Conservation (phyloP, 1,140 invertebrate genomes). For the Saxidomus purpurata region DNA sequence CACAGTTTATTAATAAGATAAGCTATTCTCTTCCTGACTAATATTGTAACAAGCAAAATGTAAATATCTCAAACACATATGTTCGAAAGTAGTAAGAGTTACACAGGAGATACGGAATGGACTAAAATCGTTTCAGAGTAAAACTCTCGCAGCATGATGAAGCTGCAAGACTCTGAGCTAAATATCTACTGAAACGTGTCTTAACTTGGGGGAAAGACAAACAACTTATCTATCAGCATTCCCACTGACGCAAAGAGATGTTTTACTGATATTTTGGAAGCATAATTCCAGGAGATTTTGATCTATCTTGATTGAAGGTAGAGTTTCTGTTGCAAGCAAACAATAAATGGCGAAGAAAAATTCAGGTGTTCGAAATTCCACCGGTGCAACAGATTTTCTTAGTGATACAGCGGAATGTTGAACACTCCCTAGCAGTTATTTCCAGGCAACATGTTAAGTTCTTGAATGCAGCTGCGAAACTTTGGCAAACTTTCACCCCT, state of each 20-base stretch:
- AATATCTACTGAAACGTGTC: conserved; percentile 6
- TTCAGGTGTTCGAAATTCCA: not conserved
- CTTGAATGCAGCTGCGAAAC: not conserved
- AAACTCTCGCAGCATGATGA: not conserved
- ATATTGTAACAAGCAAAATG: too few relatives aligned
- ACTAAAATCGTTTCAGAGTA: not conserved
- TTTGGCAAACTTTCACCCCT: not conserved
- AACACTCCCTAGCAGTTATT: conserved; percentile 13
- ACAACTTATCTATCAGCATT: not conserved
- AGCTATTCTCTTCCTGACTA: too few relatives aligned
- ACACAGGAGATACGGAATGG: not conserved
- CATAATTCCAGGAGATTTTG: not conserved
- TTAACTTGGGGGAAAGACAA: not conserved
- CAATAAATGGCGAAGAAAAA: not conserved
- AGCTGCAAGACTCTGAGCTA: not conserved
- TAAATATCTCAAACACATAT: not conserved
- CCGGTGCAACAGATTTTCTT: not conserved
- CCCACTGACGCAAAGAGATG: conserved; percentile 5
- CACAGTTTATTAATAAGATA: too few relatives aligned
- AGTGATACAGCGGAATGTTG: not conserved
- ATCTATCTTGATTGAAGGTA: not conserved
- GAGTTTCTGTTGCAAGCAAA: not conserved
- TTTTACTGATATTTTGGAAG: conserved; percentile 12
- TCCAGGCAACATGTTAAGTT: not conserved
- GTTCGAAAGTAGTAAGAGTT: not conserved